Evolutionary conservation across 2,888 invertebrate genomes (phyloP).

Genomic region (Megaustenia siamemsis): DNA sequence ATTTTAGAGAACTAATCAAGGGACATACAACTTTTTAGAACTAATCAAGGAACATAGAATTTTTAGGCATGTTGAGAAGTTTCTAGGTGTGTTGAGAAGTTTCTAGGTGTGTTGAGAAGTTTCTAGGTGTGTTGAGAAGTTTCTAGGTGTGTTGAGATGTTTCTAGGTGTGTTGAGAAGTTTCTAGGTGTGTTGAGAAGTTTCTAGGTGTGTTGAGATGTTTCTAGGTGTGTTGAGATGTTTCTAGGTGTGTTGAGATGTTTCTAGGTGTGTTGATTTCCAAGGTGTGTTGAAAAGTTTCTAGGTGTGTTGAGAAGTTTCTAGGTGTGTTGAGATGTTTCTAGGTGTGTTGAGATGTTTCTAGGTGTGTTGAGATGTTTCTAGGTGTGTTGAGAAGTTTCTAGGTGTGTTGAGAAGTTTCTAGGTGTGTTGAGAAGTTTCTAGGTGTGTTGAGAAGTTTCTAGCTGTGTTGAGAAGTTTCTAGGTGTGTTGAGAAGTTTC

Average conservation of each 20-base stretch:
- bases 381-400: background rate
- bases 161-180: background rate
- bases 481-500: too few relatives aligned
- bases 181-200: background rate
- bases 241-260: too few relatives aligned
- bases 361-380: background rate
- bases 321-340: background rate
- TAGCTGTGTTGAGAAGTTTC: too few relatives aligned
- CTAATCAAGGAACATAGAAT: too few relatives aligned
- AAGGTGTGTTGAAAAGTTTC: background rate
- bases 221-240: background rate
- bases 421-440: background rate
- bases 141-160: background rate
- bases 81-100: background rate
- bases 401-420: background rate
- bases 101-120: background rate
- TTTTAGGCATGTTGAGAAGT: too few relatives aligned
- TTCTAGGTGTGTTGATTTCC: too few relatives aligned
- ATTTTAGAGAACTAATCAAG: too few relatives aligned
- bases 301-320: background rate
- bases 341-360: background rate
- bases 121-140: background rate
- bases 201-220: background rate
- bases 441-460: too few relatives aligned
- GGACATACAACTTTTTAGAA: too few relatives aligned